Percentiles rank a stretch among this genome's conserved stretches.
Evolutionary conservation across 2,797 vertebrate genomes (phyloP).

Genomic region (Rhadinocentrus ornatus): DNA sequence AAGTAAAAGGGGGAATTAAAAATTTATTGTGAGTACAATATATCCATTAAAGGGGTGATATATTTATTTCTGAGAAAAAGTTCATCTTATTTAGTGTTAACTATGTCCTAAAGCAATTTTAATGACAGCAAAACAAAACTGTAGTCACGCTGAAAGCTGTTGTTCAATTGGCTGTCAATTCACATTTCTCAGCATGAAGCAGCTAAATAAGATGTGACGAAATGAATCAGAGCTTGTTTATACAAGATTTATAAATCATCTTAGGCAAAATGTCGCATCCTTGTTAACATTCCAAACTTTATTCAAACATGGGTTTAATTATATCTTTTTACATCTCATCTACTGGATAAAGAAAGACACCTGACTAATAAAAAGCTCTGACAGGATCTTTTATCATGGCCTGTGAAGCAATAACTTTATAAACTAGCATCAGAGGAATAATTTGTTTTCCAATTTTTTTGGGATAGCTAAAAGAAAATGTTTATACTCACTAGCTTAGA

Average conservation of each 20-base stretch:
- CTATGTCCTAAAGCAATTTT: background rate
- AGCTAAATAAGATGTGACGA: background rate
- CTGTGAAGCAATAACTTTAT: background rate
- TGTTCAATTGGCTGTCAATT: background rate
- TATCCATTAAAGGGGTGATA: background rate
- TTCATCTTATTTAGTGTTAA: background rate
- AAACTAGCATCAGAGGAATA: slow-evolving; percentile 6
- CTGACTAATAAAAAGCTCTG: background rate
- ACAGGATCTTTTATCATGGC: background rate
- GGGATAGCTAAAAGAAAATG: background rate
- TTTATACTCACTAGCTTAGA: slow-evolving; percentile 12
- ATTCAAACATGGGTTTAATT: background rate
- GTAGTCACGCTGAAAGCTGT: background rate
- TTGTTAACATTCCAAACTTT: background rate
- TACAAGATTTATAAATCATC: background rate
- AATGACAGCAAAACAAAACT: background rate
- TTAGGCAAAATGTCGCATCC: background rate
- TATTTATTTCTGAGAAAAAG: slow-evolving; percentile 16
- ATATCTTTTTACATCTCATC: background rate
- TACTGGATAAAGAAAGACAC: background rate
- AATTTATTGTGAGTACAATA: background rate
- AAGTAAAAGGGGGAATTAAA: background rate
- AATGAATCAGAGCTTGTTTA: background rate
- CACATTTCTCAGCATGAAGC: background rate
- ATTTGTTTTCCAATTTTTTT: background rate